Conservation (phyloP, 2,797 vertebrate species). For the Eulemur mongoz region DNA sequence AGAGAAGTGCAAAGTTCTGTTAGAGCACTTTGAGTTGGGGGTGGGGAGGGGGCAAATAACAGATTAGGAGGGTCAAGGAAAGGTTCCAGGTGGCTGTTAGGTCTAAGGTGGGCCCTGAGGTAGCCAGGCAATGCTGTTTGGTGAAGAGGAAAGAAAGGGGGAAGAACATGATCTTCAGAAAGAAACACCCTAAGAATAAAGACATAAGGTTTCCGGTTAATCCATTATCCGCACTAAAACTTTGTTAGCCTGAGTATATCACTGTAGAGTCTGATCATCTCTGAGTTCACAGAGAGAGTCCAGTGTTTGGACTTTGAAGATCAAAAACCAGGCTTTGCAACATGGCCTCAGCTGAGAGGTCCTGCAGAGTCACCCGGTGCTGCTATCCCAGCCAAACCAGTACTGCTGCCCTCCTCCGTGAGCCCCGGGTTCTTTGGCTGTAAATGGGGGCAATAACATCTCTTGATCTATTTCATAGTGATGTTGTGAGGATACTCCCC, state of each 20-base stretch:
- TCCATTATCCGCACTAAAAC: background rate
- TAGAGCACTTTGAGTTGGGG: background rate
- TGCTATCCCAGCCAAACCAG: background rate
- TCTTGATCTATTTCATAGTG: background rate
- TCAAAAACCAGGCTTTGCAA: background rate
- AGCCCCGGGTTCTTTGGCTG: background rate
- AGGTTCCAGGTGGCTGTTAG: background rate
- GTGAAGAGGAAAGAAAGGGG: background rate
- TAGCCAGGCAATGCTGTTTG: background rate
- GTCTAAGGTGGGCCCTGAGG: background rate
- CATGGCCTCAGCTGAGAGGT: background rate
- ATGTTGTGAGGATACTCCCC: background rate
- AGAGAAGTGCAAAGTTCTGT: background rate
- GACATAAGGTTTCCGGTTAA: background rate
- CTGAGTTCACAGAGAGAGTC: background rate
- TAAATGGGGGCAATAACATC: background rate
- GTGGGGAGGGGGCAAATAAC: background rate
- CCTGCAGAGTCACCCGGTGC: accelerated
- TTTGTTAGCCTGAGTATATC: background rate
- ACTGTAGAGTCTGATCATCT: background rate
- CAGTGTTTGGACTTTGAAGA: background rate
- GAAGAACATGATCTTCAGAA: background rate
- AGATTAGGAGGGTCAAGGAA: background rate
- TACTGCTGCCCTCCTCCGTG: background rate
- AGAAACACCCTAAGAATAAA: background rate